phyloP scores from a whole-genome alignment of 2,113 vertebrate species.

The Hepsetus odoe region DNA sequence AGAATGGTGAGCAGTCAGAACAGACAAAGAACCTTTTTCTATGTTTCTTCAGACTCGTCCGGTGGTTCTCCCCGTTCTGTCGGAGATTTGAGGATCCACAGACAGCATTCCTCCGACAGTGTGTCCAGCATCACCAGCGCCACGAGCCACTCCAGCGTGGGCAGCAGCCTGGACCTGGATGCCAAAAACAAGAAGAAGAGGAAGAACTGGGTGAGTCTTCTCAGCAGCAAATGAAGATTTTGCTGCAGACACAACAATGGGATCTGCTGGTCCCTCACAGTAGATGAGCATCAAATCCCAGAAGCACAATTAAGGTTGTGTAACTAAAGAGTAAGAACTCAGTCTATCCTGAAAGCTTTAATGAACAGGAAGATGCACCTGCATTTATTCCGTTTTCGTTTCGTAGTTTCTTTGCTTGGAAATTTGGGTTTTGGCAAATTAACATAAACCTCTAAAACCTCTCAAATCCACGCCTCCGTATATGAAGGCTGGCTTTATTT shows the following conservation, averaged over 20 bases:
- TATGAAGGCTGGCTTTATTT: not conserved
- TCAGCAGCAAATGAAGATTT: too few species aligned
- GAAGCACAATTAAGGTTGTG: too few species aligned
- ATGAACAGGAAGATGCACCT: not conserved
- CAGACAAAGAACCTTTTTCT: not conserved
- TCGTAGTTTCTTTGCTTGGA: too few species aligned
- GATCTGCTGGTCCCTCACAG: not conserved
- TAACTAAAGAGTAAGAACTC: too few species aligned
- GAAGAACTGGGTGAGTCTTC: conserved; percentile 86
- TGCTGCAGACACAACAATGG: not conserved
- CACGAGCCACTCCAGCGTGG: conserved; percentile 84
- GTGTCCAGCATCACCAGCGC: conserved; percentile 88
- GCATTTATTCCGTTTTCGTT: too few species aligned
- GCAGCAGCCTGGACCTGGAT: conserved; percentile 80
- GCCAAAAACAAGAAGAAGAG: conserved; percentile 89
- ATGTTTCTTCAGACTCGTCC: conserved; percentile 57
- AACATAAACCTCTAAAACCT: not conserved
- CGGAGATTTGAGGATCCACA: conserved; percentile 79
- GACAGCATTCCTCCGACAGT: conserved; percentile 86
- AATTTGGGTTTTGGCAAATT: too few species aligned
- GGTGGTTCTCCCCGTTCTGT: conserved; percentile 69
- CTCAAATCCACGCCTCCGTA: not conserved
- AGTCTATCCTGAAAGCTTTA: not conserved
- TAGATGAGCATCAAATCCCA: not conserved
- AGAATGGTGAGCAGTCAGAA: too few species aligned